These are phyloP conservation scores for Polypedilum vanderplanki DNA, from an alignment of 1,140 invertebrate species.

Conservation along the genomic window DNA sequence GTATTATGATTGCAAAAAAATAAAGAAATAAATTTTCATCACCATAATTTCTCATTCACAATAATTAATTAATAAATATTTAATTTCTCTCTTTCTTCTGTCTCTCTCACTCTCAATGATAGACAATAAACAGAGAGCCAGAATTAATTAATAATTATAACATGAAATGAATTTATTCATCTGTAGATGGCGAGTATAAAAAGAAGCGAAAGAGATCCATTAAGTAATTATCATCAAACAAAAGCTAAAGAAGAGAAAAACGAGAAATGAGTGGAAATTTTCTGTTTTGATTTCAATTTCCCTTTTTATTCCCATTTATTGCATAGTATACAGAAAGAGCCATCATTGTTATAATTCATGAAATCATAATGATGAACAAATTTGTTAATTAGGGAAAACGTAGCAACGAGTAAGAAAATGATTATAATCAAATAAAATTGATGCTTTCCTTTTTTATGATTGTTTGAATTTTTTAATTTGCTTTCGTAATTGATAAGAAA, in stretches of 20 bases:
- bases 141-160: slow-evolving; percentile 15
- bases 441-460: too few relatives aligned
- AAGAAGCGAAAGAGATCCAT: neutral
- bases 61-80: too few relatives aligned
- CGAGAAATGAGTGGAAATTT: neutral
- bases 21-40: too few relatives aligned
- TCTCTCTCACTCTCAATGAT: too few relatives aligned
- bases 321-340: neutral
- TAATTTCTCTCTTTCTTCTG: too few relatives aligned
- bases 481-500: too few relatives aligned
- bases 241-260: neutral
- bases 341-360: neutral
- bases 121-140: neutral
- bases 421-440: too few relatives aligned
- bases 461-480: too few relatives aligned
- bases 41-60: too few relatives aligned
- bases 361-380: slow-evolving; percentile 19
- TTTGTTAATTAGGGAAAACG: neutral
- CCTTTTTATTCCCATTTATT: neutral
- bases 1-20: too few relatives aligned
- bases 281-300: neutral
- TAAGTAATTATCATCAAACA: slow-evolving; percentile 19
- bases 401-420: too few relatives aligned
- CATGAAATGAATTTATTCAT: slow-evolving; percentile 7
- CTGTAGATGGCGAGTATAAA: neutral